Evolutionary conservation across 2,797 vertebrate species (phyloP).

Genomic region (Acipenser transmontanus): DNA sequence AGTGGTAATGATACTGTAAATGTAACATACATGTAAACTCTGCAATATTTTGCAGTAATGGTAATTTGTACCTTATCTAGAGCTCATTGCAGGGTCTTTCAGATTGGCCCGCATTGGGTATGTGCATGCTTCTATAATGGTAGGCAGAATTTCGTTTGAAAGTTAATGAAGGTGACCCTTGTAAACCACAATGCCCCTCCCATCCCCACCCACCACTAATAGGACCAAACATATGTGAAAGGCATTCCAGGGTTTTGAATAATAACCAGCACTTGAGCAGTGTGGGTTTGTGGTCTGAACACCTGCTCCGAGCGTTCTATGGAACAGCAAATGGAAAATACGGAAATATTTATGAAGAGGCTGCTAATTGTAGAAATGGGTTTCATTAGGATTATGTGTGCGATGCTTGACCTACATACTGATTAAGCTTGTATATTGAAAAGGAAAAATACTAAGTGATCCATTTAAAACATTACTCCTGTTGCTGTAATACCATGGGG

Average conservation of each 20-base stretch:
- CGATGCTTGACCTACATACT: conserved; percentile 14
- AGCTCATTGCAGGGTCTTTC: no score
- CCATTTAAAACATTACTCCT: no score
- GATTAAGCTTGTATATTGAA: no score
- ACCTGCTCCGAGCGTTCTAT: conserved; percentile 52
- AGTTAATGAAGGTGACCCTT: conserved; percentile 21
- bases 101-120: no score
- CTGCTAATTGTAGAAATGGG: conserved; percentile 38
- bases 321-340: conserved; percentile 44
- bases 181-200: conserved; percentile 24
- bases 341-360: conserved; percentile 28
- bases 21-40: no score
- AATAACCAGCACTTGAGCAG: conserved; percentile 7
- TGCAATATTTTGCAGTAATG: no score
- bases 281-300: conserved; percentile 44
- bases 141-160: background rate
- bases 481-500: no score
- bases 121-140: no score
- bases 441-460: no score
- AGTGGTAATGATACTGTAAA: no score
- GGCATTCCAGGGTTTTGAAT: conserved; percentile 2
- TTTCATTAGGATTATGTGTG: conserved; percentile 23
- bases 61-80: no score
- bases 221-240: conserved; percentile 26
- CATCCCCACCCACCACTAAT: conserved; percentile 32